phyloP scores from a whole-genome alignment of 1,140 invertebrate species.

The Battus philenor region DNA sequence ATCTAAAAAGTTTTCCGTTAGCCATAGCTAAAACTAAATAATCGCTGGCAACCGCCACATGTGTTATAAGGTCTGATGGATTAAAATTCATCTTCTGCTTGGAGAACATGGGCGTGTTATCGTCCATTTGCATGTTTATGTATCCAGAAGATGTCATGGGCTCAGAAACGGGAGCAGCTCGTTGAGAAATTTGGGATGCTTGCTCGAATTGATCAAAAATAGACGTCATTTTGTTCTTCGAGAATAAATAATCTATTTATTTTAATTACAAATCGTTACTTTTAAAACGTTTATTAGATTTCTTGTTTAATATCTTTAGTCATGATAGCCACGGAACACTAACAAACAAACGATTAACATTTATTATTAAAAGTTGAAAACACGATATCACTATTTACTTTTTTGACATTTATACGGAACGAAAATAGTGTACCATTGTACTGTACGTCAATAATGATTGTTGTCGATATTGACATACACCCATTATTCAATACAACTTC shows the following conservation, averaged over 20 bases:
- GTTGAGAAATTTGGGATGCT: conserved; percentile 77
- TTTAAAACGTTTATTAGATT: not conserved
- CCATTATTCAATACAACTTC: no score
- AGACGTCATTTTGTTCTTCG: conserved; percentile 78
- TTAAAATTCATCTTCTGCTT: conserved; percentile 87
- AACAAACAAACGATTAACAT: no score
- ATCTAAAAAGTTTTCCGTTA: conserved; percentile 87
- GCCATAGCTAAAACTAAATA: conserved; percentile 89
- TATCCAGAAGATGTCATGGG: conserved; percentile 78
- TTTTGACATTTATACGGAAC: no score
- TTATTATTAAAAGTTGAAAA: no score
- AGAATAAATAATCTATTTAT: not conserved
- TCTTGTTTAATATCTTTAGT: no score
- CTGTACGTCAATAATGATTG: no score
- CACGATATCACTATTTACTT: no score
- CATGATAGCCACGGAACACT: no score
- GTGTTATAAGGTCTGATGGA: conserved; percentile 85
- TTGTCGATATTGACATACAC: no score
- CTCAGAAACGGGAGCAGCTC: conserved; percentile 35
- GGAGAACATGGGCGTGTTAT: conserved; percentile 86
- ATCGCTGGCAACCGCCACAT: conserved; percentile 89
- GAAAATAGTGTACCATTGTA: no score
- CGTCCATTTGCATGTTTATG: conserved; percentile 82
- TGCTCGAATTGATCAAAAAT: conserved; percentile 88
- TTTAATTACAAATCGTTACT: not conserved